Conservation (phyloP, 2,888 invertebrate genomes). For the Caenorhabditis doughertyi region DNA sequence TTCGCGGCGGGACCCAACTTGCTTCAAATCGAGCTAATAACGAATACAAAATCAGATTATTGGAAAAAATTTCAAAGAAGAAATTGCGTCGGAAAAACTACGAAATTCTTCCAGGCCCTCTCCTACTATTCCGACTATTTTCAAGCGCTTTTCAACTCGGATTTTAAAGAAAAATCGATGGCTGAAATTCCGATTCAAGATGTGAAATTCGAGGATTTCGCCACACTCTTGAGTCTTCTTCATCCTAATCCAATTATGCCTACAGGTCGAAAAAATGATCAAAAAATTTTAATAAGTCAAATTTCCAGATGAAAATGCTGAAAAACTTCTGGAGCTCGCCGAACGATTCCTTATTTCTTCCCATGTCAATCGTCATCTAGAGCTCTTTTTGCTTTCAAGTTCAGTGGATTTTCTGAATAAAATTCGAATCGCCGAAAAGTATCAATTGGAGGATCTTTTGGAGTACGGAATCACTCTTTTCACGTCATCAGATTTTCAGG, state of each 20-base stretch:
- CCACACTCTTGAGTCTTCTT: too few relatives aligned
- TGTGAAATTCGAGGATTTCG: conserved; percentile 16
- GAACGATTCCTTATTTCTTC: neutral
- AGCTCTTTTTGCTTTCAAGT: neutral
- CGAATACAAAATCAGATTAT: too few relatives aligned
- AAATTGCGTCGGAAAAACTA: too few relatives aligned
- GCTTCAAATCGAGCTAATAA: too few relatives aligned
- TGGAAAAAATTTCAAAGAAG: too few relatives aligned
- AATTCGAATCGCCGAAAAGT: conserved; percentile 2
- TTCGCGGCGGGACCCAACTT: too few relatives aligned
- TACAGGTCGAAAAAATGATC: too few relatives aligned
- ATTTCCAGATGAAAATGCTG: conserved; percentile 5
- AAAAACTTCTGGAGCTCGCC: conserved; percentile 13
- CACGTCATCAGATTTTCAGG: neutral
- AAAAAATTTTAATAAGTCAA: too few relatives aligned
- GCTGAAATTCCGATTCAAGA: conserved; percentile 5
- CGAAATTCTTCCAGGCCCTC: neutral
- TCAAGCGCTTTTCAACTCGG: conserved; percentile 7
- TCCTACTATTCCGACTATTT: neutral
- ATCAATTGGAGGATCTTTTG: neutral
- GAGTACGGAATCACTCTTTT: neutral
- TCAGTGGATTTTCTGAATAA: neutral
- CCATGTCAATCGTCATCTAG: neutral
- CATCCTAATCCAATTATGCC: too few relatives aligned
- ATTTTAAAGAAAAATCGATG: conserved; percentile 31